Conservation (phyloP, 2,888 invertebrate genomes). For the Latrodectus elegans region DNA sequence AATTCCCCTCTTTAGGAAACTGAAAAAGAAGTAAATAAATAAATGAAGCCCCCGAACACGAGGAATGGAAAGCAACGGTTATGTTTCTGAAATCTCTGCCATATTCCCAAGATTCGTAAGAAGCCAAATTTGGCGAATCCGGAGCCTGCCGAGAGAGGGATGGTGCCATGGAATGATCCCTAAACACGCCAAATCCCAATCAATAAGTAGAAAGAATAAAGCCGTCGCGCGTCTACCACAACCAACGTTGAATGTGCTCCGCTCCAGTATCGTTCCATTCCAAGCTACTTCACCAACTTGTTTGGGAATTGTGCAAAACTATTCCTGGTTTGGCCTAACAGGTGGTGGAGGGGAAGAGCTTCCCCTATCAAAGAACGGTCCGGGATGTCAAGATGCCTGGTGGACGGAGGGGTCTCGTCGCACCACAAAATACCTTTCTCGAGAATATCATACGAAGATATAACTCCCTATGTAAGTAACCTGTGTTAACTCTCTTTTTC, state of each 20-base stretch:
- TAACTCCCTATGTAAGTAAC: conserved; percentile 97
- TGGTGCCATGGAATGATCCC: conserved; percentile 13
- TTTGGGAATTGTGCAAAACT: conserved; percentile 25
- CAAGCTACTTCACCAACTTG: not conserved
- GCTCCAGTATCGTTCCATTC: not conserved
- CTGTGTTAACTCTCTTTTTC: not conserved
- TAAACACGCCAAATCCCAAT: conserved; percentile 20
- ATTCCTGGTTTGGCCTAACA: conserved; percentile 31
- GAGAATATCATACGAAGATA: conserved; percentile 99
- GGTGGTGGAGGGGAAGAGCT: conserved; percentile 59
- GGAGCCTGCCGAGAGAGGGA: not conserved
- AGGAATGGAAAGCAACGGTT: no score
- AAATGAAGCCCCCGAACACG: no score
- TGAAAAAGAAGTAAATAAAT: no score
- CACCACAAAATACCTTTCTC: conserved; percentile 99
- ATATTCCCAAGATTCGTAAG: conserved; percentile 6
- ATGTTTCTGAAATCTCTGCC: not conserved
- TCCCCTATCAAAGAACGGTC: conserved; percentile 57
- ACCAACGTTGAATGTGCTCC: conserved; percentile 25
- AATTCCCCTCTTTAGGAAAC: no score
- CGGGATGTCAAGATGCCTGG: conserved; percentile 84
- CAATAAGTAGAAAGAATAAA: conserved; percentile 33
- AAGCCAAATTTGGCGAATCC: conserved; percentile 54
- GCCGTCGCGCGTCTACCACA: conserved; percentile 29
- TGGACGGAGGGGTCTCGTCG: conserved; percentile 97